Percentiles rank a stretch among this genome's conserved stretches.
These are phyloP conservation scores for Apamea monoglypha DNA, from an alignment of 2,888 invertebrate genomes.

Conservation along the genomic window DNA sequence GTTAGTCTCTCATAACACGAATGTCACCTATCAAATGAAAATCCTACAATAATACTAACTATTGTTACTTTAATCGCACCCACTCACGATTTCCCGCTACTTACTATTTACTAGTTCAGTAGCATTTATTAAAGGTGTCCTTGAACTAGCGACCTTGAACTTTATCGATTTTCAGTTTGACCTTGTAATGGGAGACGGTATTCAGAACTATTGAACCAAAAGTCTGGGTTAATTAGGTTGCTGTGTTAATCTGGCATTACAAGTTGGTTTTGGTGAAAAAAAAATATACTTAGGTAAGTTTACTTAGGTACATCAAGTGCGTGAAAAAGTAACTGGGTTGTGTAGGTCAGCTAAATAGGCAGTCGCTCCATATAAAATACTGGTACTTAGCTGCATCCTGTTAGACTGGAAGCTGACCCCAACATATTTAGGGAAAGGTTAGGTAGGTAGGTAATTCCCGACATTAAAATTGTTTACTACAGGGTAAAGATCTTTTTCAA, in stretches of 20 bases:
- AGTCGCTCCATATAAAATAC: too few species aligned
- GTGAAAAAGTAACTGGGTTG: not conserved
- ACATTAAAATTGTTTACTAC: not conserved
- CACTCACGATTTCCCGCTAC: slow-evolving; percentile 27
- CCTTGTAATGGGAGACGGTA: slow-evolving; percentile 41
- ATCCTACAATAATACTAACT: not conserved
- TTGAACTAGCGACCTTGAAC: slow-evolving; percentile 65
- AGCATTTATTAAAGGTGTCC: slow-evolving; percentile 45
- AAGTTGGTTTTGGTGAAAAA: not conserved
- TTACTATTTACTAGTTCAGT: slow-evolving; percentile 38
- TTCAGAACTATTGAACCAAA: slow-evolving; percentile 15
- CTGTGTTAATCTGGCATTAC: not conserved
- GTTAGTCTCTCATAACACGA: not conserved
- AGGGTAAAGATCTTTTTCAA: not conserved
- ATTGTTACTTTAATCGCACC: slow-evolving; percentile 22
- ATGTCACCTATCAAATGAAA: slow-evolving; percentile 10
- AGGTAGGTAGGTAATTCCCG: not conserved
- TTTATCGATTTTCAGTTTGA: slow-evolving; percentile 63
- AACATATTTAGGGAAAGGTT: too few species aligned
- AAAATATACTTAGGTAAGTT: not conserved
- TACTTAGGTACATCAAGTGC: not conserved
- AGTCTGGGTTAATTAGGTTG: slow-evolving; percentile 10
- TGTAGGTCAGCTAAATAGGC: too few species aligned
- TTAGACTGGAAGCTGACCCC: too few species aligned
- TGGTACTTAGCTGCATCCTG: too few species aligned